Evolutionary conservation across 2,113 vertebrate genomes (phyloP).

Genomic region (Jaculus jaculus): DNA sequence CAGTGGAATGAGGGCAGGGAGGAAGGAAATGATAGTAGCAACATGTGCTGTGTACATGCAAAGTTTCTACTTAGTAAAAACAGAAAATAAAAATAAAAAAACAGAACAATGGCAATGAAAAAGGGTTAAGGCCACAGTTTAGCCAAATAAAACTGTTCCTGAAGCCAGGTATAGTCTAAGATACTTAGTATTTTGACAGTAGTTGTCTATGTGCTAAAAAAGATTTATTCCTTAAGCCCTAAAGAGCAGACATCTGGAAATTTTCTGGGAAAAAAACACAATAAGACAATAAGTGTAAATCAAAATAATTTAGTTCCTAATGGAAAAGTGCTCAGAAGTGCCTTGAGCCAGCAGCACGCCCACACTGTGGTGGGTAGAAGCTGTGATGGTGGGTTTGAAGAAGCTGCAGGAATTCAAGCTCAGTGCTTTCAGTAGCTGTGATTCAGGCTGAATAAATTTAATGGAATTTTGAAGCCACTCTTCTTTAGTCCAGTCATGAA

Average conservation of each 20-base stretch:
- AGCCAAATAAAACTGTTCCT: background rate
- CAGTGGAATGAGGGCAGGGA: too few species aligned
- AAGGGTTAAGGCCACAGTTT: background rate
- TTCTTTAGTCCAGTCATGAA: background rate
- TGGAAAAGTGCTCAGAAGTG: background rate
- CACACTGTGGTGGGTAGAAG: too few species aligned
- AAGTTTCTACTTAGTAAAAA: too few species aligned
- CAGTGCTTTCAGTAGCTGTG: background rate
- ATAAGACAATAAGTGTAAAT: background rate
- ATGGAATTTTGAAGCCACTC: background rate
- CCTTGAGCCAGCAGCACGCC: background rate
- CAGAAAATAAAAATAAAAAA: too few species aligned
- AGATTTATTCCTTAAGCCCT: background rate
- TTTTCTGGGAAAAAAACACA: background rate
- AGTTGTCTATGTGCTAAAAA: background rate
- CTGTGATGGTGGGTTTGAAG: background rate
- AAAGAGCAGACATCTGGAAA: background rate
- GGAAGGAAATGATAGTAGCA: too few species aligned
- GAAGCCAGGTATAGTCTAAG: background rate
- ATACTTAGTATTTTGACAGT: background rate
- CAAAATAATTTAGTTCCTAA: background rate
- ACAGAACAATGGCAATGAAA: too few species aligned
- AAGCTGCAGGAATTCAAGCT: background rate
- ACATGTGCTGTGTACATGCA: too few species aligned
- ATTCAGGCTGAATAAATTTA: background rate